Percentiles rank a stretch among this genome's conserved stretches.
phyloP scores from a whole-genome alignment of 1,140 invertebrate genomes.

The Penaeus japonicus region DNA sequence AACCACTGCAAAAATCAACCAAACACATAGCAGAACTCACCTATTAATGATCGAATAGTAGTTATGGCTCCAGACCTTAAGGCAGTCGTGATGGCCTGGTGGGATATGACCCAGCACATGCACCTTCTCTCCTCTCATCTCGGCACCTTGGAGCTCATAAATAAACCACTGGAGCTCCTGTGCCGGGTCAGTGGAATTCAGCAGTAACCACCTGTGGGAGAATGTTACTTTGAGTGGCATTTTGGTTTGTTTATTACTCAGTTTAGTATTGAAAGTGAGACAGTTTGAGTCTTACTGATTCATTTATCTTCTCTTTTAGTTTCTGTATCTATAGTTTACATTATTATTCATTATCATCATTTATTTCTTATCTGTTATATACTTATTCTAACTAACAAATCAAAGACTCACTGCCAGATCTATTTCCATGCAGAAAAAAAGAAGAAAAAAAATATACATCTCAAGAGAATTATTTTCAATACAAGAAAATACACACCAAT shows the following conservation, averaged over 20 bases:
- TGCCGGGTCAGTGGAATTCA: constrained; percentile 96
- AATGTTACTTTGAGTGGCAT: too few species aligned
- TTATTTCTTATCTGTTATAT: too few species aligned
- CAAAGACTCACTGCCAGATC: too few species aligned
- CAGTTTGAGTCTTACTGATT: too few species aligned
- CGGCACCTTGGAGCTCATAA: constrained; percentile 91
- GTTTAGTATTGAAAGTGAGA: too few species aligned
- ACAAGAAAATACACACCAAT: constrained; percentile 72
- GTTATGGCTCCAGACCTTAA: constrained; percentile 93
- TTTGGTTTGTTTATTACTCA: too few species aligned
- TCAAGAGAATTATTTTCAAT: background rate
- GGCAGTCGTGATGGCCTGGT: constrained; percentile 89
- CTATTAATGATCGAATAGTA: constrained; percentile 89
- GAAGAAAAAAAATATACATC: background rate
- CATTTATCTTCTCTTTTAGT: too few species aligned
- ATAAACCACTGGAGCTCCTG: constrained; percentile 96
- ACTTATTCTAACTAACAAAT: too few species aligned
- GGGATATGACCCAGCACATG: constrained; percentile 98
- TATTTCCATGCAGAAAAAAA: background rate
- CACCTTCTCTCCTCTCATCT: constrained; percentile 93
- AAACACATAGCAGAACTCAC: constrained; percentile 64
- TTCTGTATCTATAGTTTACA: too few species aligned
- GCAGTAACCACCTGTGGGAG: constrained; percentile 77
- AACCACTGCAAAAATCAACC: too few species aligned
- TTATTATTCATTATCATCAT: too few species aligned